These are phyloP conservation scores for Centruroides vittatus DNA, from an alignment of 1,140 invertebrate species.

Conservation along the genomic window DNA sequence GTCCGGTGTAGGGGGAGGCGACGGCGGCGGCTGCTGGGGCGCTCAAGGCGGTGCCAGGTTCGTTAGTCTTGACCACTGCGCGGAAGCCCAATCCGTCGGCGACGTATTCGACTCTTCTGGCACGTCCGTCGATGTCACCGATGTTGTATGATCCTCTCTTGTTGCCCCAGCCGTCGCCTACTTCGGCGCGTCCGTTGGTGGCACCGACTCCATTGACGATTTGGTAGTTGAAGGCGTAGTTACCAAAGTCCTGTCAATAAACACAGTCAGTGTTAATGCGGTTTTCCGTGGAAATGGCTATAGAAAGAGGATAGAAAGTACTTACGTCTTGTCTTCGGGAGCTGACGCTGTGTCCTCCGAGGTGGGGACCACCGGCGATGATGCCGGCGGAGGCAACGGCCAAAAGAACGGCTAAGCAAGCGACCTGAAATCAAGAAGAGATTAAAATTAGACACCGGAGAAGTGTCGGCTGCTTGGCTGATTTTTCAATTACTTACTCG, in stretches of 20 bases:
- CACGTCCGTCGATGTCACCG: conserved; percentile 10
- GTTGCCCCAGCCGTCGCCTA: conserved; percentile 17
- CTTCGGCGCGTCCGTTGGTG: conserved; percentile 16
- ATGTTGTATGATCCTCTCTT: conserved; percentile 7
- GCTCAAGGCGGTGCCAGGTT: conserved; percentile 2
- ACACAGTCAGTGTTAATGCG: background rate
- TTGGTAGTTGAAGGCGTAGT: conserved; percentile 19
- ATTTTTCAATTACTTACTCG: too few relatives aligned
- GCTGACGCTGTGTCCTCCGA: too few relatives aligned
- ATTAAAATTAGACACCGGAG: background rate
- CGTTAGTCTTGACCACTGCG: conserved; percentile 5
- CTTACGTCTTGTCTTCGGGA: too few relatives aligned
- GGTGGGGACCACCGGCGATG: too few relatives aligned
- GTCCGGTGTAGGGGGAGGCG: background rate
- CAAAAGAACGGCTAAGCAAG: background rate
- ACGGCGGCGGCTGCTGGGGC: conserved; percentile 13
- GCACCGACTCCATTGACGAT: conserved; percentile 17
- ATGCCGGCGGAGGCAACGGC: too few relatives aligned
- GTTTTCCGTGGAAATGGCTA: background rate
- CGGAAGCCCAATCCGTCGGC: conserved; percentile 7
- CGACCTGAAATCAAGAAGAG: background rate
- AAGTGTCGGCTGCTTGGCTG: too few relatives aligned
- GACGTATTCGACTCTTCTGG: conserved; percentile 6
- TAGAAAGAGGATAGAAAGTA: too few relatives aligned
- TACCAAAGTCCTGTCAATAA: conserved; percentile 11